Percentiles rank a stretch among this genome's conserved stretches.
phyloP scores from a whole-genome alignment of 2,888 invertebrate species.

The Steinernema hermaphroditum region DNA sequence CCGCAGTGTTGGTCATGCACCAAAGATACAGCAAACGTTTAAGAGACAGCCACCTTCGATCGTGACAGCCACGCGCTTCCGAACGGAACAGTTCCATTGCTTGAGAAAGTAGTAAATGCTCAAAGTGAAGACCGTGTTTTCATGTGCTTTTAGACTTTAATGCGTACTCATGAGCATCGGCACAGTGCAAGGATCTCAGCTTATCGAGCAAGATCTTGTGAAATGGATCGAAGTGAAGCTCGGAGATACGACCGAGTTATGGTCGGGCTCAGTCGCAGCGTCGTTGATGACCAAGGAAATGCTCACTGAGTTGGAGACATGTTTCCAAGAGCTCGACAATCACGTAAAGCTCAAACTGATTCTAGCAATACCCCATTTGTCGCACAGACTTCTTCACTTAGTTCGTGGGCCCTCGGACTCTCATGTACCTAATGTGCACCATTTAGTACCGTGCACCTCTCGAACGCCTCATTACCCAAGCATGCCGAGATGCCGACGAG shows the following conservation, averaged over 20 bases:
- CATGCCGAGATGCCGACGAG: conserved; percentile 52
- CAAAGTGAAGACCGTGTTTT: background rate
- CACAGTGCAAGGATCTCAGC: conserved; percentile 30
- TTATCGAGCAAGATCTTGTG: conserved; percentile 43
- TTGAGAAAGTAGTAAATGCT: background rate
- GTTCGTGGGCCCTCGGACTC: conserved; percentile 31
- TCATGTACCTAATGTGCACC: too few species aligned
- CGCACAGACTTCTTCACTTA: conserved; percentile 40
- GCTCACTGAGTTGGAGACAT: conserved; percentile 51
- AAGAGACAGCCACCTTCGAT: background rate
- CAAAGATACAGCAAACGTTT: background rate
- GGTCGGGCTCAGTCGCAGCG: conserved; percentile 46
- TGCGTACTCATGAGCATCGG: background rate
- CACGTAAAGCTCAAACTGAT: conserved; percentile 51
- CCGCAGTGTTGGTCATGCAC: background rate
- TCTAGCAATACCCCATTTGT: conserved; percentile 47
- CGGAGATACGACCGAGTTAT: conserved; percentile 44
- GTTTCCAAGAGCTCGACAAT: conserved; percentile 50
- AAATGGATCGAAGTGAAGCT: conserved; percentile 53
- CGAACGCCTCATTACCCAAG: conserved; percentile 41
- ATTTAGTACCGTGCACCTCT: conserved; percentile 52
- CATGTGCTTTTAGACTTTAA: conserved; percentile 3
- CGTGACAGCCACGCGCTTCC: background rate
- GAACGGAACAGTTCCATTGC: background rate
- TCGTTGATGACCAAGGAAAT: conserved; percentile 48